Evolutionary conservation across 2,888 invertebrate species (phyloP), one percentile per base, ranked within the genome.

Genomic region (Parnassius apollo): DNA sequence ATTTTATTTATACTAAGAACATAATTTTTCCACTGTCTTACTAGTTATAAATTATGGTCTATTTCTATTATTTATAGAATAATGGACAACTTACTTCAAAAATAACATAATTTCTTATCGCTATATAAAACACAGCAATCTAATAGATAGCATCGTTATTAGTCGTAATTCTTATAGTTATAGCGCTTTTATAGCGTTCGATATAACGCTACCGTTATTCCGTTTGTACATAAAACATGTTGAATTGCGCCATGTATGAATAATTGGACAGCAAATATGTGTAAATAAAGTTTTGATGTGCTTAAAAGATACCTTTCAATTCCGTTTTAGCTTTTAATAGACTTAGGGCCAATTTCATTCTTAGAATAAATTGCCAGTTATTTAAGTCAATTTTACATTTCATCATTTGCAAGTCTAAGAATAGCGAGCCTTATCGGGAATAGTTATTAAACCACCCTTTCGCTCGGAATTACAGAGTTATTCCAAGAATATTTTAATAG

Each of bases 111-210:
- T n/a, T 51, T 11, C 25, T 18, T 60, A 60, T 49, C 18, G 49
- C 46, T 1, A 44, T 50, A 44, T 54, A 50, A 51, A 51, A 51
- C 35, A 35, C 25, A n/a, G 45, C 42, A 61, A 61, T 61, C 56
- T 57, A 61, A 51, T 61, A 57, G 61, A 61, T 57, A 61, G 51
- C 51, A 61, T 51, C 61, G 35, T 42, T 50, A 61, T 55, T 55
- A 61, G 51, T 13, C 56, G 51, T 61, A 45, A 57, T 42, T 56
- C 51, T 49, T 35, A 52, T 61, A 61, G 56, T 56, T 61, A 61
- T 56, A 61, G 51, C 51, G 50, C 35, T 51, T 61, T 61, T 61
- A 61, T 61, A 61, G 56, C 61, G 61, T 57, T 56, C 50, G 56
- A 57, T 57, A 57, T 57, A 61, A 51, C 61, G 61, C 10, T 45